Percentiles rank a stretch among this genome's conserved stretches.
These are phyloP conservation scores for Ceratothoa steindachneri DNA, from an alignment of 2,888 invertebrate species.

Conservation along the genomic window DNA sequence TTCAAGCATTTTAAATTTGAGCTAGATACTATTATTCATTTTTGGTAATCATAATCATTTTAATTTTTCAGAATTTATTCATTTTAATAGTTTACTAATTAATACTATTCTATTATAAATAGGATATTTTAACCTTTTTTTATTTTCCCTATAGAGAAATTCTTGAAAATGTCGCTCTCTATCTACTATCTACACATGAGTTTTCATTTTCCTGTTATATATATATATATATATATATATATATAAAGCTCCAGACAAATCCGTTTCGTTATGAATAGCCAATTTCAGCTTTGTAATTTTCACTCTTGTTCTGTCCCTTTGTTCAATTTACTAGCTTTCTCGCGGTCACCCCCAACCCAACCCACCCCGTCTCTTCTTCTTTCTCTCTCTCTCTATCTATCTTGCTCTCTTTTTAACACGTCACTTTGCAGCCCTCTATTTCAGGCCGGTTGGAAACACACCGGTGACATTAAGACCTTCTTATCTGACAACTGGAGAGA, in stretches of 20 bases:
- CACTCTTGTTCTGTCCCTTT: not conserved
- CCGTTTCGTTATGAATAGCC: conserved; percentile 3
- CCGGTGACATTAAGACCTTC: not conserved
- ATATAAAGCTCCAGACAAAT: not conserved
- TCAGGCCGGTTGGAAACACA: not conserved
- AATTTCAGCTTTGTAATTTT: conserved; percentile 3
- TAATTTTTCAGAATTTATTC: too few relatives aligned
- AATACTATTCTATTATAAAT: too few relatives aligned
- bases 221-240: conserved; percentile 12
- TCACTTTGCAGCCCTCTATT: conserved; percentile 7
- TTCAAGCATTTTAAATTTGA: too few relatives aligned
- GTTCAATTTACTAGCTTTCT: not conserved
- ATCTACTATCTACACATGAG: too few relatives aligned
- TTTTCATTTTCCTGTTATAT: not conserved
- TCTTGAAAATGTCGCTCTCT: too few relatives aligned
- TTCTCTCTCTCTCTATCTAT: not conserved
- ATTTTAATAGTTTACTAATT: too few relatives aligned
- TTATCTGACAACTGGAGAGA: conserved; percentile 7
- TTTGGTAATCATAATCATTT: too few relatives aligned
- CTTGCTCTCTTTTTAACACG: not conserved
- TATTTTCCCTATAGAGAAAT: too few relatives aligned
- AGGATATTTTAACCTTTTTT: too few relatives aligned
- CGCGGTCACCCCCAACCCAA: too few relatives aligned
- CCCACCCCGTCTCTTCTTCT: not conserved
- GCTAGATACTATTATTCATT: too few relatives aligned